Evolutionary conservation across 2,888 invertebrate species (phyloP), one percentile per base, ranked within the genome.

Genomic region (Dilophus febrilis): DNA sequence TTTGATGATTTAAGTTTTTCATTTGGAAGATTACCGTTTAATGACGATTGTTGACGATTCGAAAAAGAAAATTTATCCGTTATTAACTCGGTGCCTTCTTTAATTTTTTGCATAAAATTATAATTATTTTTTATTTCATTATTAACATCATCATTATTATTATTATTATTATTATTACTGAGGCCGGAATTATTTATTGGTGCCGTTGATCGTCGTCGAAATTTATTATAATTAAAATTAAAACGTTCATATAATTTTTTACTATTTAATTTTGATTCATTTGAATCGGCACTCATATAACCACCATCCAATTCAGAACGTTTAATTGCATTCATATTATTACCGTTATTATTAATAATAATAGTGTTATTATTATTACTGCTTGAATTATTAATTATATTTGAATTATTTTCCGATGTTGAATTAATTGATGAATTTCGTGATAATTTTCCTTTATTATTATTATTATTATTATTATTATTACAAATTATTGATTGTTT

Each of bases 201-300:
- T 17, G 37, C 16, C 2, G 17, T 29, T n/a, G n/a, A n/a, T 32
- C 32, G 32, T n/a, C n/a, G n/a, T n/a, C n/a, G n/a, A n/a, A n/a
- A n/a, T 11, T 35, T 35, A 16, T 14, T 17, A 49, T 54, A 50
- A 46, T 58, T 58, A 32, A 62, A 61, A 44, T 61, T 61, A 44
- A 60, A 62, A 3, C 60, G 50, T 48, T 62, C 62, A 44, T 62
- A 62, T 40, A 58, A 55, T 14, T 55, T 66, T 52, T 70, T 68
- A 13, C 67, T 66, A 43, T 70, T 63, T 29, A 63, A 59, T 48
- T 65, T 64, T 1, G 72, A 71, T 50, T 72, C 71, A 29, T 69
- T 70, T 2, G 84, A 85, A 52, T 86, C 86, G 27, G 83, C 83
- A 55, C 86, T 87, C 42, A 87, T 68, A 53, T 87, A 87, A 1